phyloP scores from a whole-genome alignment of 2,113 vertebrate genomes.

The Lethenteron camtschaticum region DNA sequence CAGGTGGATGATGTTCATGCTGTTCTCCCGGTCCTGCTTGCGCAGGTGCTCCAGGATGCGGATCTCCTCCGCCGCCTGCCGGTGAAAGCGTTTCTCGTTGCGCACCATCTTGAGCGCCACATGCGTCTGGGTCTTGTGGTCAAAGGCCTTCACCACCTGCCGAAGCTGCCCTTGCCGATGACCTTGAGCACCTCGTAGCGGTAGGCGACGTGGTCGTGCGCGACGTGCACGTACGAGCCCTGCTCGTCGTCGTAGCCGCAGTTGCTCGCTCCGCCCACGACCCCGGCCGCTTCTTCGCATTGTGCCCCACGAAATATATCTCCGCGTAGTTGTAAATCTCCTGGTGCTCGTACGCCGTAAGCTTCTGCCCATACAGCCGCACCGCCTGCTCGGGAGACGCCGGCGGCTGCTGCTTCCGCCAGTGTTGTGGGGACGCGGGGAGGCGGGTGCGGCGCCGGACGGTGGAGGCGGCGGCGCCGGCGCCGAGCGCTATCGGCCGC shows the following conservation, averaged over 20 bases:
- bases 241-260: slow-evolving; percentile 77
- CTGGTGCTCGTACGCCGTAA: slow-evolving; percentile 55
- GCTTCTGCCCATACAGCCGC: slow-evolving; percentile 56
- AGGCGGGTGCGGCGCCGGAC: too few species aligned
- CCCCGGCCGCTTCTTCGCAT: slow-evolving; percentile 65
- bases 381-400: slow-evolving; percentile 48
- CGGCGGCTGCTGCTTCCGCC: too few species aligned
- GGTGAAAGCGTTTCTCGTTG: slow-evolving; percentile 86
- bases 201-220: slow-evolving; percentile 82
- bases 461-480: too few species aligned
- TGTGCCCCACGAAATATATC: slow-evolving; percentile 77
- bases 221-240: slow-evolving; percentile 67
- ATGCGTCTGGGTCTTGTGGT: slow-evolving; percentile 79
- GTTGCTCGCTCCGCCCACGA: slow-evolving; percentile 64
- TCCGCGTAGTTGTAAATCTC: slow-evolving; percentile 62
- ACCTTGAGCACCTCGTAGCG: slow-evolving; percentile 91
- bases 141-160: slow-evolving; percentile 84
- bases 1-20: slow-evolving; percentile 93
- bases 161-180: slow-evolving; percentile 92
- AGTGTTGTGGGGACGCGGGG: too few species aligned
- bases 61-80: slow-evolving; percentile 86
- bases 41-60: slow-evolving; percentile 81
- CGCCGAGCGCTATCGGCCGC: too few species aligned
- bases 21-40: slow-evolving; percentile 75
- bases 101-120: slow-evolving; percentile 92